A percentile compares a stretch with the other conserved stretches of the same genome.
Evolutionary conservation across 2,113 vertebrate genomes (phyloP).

Genomic region (Engraulis encrasicolus): DNA sequence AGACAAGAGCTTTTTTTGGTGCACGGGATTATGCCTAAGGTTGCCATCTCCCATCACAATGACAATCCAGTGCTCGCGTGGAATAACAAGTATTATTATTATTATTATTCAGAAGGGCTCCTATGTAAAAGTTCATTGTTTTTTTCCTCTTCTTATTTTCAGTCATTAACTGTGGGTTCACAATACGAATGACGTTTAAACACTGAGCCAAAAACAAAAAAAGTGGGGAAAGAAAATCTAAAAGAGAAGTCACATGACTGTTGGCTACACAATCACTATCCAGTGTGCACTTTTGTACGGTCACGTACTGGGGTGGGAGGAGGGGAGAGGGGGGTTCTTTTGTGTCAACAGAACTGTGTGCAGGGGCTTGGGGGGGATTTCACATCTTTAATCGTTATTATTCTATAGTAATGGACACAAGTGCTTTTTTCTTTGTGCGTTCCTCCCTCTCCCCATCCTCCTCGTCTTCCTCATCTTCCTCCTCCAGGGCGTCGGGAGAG

Average conservation of each 20-base stretch:
- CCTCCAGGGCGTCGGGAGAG: constrained; percentile 42
- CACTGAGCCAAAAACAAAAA: background rate
- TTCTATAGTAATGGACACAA: constrained; percentile 89
- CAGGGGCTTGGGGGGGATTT: background rate
- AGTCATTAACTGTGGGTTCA: background rate
- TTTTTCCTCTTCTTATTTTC: background rate
- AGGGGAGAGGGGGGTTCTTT: background rate
- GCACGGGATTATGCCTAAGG: background rate
- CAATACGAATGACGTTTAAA: background rate
- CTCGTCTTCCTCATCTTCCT: constrained; percentile 41
- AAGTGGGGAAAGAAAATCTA: background rate
- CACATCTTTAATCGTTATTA: constrained; percentile 76
- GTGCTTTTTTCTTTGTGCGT: constrained; percentile 79
- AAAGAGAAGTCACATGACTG: background rate
- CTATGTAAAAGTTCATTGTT: background rate
- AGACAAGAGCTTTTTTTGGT: constrained; percentile 9
- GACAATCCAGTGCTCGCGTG: background rate
- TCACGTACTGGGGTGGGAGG: background rate
- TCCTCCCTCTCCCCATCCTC: constrained; percentile 68
- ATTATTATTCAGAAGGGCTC: background rate
- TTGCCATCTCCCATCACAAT: background rate
- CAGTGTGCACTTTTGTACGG: background rate
- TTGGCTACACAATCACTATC: background rate
- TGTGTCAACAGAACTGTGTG: background rate
- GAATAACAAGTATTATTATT: background rate